A percentile compares a stretch with the other conserved stretches of the same genome.
These are phyloP conservation scores for Cydia splendana DNA, from an alignment of 1,140 invertebrate genomes.

Conservation along the genomic window DNA sequence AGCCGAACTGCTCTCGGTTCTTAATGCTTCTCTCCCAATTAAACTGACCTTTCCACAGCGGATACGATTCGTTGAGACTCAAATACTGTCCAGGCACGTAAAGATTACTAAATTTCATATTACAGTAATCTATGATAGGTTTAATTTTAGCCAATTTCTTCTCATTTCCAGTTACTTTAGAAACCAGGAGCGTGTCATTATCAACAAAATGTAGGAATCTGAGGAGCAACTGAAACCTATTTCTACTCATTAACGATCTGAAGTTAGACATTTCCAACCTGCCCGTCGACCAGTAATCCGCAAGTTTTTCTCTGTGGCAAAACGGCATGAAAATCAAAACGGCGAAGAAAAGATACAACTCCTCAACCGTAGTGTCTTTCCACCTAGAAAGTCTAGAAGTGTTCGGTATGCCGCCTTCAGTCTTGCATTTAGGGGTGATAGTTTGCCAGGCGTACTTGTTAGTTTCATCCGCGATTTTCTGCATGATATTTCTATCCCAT, in stretches of 20 bases:
- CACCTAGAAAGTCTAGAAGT: constrained; percentile 1
- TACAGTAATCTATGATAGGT: constrained; percentile 18
- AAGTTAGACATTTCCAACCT: neutral
- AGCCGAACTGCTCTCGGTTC: constrained; percentile 12
- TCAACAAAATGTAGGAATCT: constrained; percentile 23
- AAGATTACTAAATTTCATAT: constrained; percentile 22
- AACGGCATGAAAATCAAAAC: constrained; percentile 26
- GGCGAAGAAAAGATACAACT: constrained; percentile 25
- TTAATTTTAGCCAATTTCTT: constrained; percentile 27
- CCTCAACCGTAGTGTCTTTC: constrained; percentile 16
- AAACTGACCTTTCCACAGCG: constrained; percentile 20
- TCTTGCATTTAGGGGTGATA: constrained; percentile 19
- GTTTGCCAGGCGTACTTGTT: constrained; percentile 26
- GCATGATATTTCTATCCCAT: constrained; percentile 20
- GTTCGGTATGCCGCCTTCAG: constrained; percentile 18
- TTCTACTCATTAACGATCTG: constrained; percentile 10
- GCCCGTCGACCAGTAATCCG: constrained; percentile 13
- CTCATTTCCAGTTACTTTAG: constrained; percentile 17
- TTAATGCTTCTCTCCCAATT: constrained; percentile 26
- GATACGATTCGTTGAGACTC: constrained; percentile 18
- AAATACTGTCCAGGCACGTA: constrained; percentile 21
- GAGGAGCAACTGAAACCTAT: neutral
- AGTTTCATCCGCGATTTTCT: constrained; percentile 25
- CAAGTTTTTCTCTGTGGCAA: constrained; percentile 2
- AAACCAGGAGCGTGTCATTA: neutral